Percentiles rank a stretch among this genome's conserved stretches.
Evolutionary conservation across 2,797 vertebrate species (phyloP).

Genomic region (Ceryle rudis): DNA sequence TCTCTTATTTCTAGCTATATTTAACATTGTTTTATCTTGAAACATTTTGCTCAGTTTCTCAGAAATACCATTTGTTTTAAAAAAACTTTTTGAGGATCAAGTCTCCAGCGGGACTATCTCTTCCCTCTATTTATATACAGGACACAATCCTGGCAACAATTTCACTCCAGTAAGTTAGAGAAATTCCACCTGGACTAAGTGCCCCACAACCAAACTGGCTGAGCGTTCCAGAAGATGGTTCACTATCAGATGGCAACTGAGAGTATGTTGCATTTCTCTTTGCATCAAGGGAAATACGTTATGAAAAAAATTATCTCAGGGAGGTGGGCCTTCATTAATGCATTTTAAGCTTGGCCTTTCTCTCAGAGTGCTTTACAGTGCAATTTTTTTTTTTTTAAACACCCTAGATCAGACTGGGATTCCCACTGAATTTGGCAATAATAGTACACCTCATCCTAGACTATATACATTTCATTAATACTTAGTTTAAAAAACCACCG

Average conservation of each 20-base stretch:
- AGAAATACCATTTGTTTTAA: constrained; percentile 49
- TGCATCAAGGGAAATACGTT: not conserved
- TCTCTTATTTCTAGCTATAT: constrained; percentile 61
- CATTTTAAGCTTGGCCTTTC: not conserved
- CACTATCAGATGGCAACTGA: not conserved
- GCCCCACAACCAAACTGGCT: not conserved
- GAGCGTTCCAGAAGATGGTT: not conserved
- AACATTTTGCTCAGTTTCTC: constrained; percentile 57
- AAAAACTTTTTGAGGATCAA: not conserved
- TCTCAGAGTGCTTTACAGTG: not conserved
- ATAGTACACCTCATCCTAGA: not conserved
- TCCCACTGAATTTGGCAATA: not conserved
- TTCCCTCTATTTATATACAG: not conserved
- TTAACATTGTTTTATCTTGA: constrained; percentile 66
- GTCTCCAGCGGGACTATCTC: not conserved
- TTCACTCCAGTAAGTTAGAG: constrained; percentile 19
- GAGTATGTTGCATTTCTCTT: not conserved
- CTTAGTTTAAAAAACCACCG: not conserved
- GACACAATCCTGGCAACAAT: constrained; percentile 37
- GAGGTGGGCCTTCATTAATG: not conserved
- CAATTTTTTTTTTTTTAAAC: not conserved
- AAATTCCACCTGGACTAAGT: constrained; percentile 23
- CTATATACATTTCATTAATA: not conserved
- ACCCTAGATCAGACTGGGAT: not conserved
- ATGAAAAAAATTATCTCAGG: not conserved